Conservation (phyloP, 2,888 invertebrate species). For the Ennomos erosarius region DNA sequence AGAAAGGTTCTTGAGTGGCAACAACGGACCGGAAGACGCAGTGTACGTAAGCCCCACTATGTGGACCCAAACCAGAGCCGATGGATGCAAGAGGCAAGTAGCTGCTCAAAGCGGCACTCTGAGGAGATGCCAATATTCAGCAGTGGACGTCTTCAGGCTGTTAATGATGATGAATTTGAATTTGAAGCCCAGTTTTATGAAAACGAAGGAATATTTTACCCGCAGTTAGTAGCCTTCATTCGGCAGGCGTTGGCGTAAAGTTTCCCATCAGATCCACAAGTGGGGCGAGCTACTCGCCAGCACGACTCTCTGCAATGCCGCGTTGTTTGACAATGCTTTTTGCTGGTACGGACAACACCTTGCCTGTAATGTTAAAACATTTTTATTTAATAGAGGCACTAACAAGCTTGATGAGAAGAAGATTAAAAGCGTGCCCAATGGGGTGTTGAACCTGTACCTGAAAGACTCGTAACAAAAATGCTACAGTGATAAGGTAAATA, state of each 20-base stretch:
- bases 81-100: no score
- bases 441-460: no score
- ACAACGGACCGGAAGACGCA: no score
- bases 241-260: slow-evolving; percentile 95
- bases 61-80: no score
- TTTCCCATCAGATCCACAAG: slow-evolving; percentile 95
- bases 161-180: no score
- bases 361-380: slow-evolving; percentile 84
- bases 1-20: no score
- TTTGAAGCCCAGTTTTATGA: background rate
- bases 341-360: slow-evolving; percentile 94
- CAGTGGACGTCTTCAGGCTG: no score
- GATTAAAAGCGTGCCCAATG: background rate
- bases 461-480: no score
- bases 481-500: no score
- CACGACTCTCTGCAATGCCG: slow-evolving; percentile 96
- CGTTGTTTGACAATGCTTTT: slow-evolving; percentile 96
- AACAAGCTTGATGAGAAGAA: background rate
- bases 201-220: slow-evolving; percentile 78
- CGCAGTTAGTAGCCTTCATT: slow-evolving; percentile 97
- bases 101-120: no score
- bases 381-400: background rate
- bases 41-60: no score
- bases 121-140: no score
- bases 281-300: slow-evolving; percentile 95